phyloP scores from a whole-genome alignment of 2,113 vertebrate species.

The Isichthys henryi region DNA sequence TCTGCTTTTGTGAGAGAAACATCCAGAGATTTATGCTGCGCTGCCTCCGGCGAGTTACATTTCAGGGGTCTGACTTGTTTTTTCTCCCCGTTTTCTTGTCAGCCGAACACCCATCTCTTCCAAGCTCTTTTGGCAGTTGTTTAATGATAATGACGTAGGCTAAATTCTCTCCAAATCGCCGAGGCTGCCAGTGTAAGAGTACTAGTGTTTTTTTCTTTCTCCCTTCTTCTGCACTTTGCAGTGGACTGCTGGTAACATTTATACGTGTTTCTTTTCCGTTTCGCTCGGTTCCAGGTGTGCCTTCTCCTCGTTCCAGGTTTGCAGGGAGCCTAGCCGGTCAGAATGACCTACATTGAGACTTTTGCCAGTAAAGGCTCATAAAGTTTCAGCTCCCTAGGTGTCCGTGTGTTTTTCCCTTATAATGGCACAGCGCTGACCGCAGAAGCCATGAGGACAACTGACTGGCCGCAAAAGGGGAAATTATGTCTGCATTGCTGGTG shows the following conservation, averaged over 20 bases:
- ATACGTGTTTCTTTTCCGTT: neutral
- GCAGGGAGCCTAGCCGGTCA: neutral
- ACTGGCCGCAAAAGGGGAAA: neutral
- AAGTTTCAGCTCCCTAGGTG: neutral
- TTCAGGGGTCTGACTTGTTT: neutral
- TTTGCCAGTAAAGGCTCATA: neutral
- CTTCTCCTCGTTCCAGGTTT: neutral
- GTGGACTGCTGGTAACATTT: neutral
- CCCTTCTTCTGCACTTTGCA: neutral
- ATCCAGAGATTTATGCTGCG: neutral
- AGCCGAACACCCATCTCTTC: neutral
- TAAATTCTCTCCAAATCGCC: neutral
- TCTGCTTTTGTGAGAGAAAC: neutral
- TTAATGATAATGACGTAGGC: neutral
- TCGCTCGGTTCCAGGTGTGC: neutral
- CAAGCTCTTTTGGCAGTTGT: neutral
- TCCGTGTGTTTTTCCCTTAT: neutral
- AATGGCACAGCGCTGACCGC: neutral
- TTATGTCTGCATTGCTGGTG: neutral
- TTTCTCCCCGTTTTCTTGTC: neutral
- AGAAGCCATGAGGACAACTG: neutral
- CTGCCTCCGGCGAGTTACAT: neutral
- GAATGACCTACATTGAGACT: neutral
- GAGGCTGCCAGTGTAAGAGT: neutral
- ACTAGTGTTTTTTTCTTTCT: neutral